phyloP scores from a whole-genome alignment of 2,797 vertebrate genomes.

The Astyanax mexicanus region DNA sequence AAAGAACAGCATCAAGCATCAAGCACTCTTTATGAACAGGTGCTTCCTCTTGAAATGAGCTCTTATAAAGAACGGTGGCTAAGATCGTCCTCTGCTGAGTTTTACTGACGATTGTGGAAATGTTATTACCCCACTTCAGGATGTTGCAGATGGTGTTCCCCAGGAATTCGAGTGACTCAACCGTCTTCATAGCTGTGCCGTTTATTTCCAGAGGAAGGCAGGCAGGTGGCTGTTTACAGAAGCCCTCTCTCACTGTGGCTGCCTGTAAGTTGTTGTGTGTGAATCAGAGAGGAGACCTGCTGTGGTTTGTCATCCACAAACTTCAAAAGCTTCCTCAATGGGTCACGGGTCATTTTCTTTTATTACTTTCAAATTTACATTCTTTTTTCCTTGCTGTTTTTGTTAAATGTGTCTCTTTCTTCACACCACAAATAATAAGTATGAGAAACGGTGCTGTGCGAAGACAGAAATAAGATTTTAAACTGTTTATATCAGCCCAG shows the following conservation, averaged over 20 bases:
- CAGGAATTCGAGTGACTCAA: slow-evolving; percentile 40
- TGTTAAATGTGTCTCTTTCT: too few species aligned
- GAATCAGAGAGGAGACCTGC: background rate
- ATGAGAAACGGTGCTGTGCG: too few species aligned
- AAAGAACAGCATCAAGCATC: too few species aligned
- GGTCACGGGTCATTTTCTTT: background rate
- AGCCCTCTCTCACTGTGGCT: slow-evolving; percentile 36
- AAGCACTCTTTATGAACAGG: too few species aligned
- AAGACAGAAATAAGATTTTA: too few species aligned
- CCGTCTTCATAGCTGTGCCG: slow-evolving; percentile 27
- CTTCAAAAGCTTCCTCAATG: background rate
- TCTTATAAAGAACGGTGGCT: background rate
- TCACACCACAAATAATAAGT: too few species aligned
- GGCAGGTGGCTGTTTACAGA: slow-evolving; percentile 37
- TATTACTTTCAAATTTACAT: background rate
- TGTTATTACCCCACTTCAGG: background rate
- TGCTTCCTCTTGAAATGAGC: too few species aligned
- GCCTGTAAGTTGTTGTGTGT: slow-evolving; percentile 5
- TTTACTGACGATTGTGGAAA: background rate
- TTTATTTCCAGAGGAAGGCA: slow-evolving; percentile 41
- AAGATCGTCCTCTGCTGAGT: background rate
- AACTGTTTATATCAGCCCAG: too few species aligned
- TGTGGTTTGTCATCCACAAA: background rate
- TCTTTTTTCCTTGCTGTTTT: background rate
- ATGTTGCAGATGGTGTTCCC: slow-evolving; percentile 18